phyloP scores from a whole-genome alignment of 2,113 vertebrate genomes.

The Elaphurus davidianus region DNA sequence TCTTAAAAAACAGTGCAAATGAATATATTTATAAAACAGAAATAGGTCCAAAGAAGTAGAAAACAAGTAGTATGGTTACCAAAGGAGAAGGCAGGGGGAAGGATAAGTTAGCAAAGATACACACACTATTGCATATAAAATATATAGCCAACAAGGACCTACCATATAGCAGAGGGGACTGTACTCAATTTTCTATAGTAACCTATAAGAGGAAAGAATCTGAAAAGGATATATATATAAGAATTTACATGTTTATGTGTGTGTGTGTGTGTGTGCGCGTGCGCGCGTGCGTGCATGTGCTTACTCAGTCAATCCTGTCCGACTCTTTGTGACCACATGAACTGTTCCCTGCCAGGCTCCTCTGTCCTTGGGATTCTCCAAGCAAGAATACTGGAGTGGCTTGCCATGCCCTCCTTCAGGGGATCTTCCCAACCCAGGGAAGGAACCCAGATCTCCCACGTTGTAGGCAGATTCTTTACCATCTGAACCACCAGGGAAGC shows the following conservation, averaged over 20 bases:
- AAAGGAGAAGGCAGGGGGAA: background rate
- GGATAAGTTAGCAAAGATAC: background rate
- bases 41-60: background rate
- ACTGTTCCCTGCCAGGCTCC: background rate
- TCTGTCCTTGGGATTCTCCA: background rate
- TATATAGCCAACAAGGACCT: background rate
- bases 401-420: background rate
- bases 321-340: background rate
- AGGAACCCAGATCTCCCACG: background rate
- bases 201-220: background rate
- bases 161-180: background rate
- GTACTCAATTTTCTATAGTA: background rate
- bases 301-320: accelerated
- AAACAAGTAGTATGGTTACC: background rate
- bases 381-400: background rate
- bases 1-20: background rate
- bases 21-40: background rate
- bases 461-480: background rate
- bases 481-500: background rate
- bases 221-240: background rate
- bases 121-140: background rate
- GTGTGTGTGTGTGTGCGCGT: accelerated
- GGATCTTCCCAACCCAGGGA: background rate
- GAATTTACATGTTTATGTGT: background rate
- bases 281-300: no score